These are phyloP conservation scores for Rousettus madagascariensis DNA, from an alignment of 2,797 vertebrate species.

Conservation along the genomic window DNA sequence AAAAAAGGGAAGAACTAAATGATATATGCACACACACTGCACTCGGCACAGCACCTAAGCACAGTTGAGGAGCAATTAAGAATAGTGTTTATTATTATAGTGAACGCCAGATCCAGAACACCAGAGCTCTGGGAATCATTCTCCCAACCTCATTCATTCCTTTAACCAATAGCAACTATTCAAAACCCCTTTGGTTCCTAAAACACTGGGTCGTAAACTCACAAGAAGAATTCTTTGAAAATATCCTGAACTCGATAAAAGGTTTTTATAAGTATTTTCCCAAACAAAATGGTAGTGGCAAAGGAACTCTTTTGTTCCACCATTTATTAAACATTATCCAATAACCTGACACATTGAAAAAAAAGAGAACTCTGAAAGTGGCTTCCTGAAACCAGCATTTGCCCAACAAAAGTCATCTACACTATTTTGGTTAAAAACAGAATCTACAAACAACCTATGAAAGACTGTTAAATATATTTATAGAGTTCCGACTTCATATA, in stretches of 20 bases:
- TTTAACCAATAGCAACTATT: not conserved
- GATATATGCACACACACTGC: not conserved
- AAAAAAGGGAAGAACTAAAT: not conserved
- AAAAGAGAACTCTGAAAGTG: not conserved
- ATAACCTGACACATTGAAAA: not conserved
- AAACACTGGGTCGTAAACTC: not conserved
- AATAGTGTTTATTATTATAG: not conserved
- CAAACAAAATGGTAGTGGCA: not conserved
- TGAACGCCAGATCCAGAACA: not conserved
- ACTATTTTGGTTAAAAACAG: not conserved
- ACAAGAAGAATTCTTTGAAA: not conserved
- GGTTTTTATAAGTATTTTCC: not conserved
- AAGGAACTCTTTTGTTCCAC: not conserved
- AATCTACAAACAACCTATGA: not conserved
- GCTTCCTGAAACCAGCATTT: not conserved
- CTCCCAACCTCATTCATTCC: not conserved
- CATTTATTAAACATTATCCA: not conserved
- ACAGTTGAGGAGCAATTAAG: not conserved
- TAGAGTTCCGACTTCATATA: not conserved
- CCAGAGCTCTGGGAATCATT: not conserved
- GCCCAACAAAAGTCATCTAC: not conserved
- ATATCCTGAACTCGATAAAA: not conserved
- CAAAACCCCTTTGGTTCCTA: not conserved
- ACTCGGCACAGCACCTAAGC: not conserved
- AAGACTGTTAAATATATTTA: not conserved